A percentile compares a stretch with the other conserved stretches of the same genome.
phyloP scores from a whole-genome alignment of 2,113 vertebrate genomes.

The Tenebrosternarchus preto region DNA sequence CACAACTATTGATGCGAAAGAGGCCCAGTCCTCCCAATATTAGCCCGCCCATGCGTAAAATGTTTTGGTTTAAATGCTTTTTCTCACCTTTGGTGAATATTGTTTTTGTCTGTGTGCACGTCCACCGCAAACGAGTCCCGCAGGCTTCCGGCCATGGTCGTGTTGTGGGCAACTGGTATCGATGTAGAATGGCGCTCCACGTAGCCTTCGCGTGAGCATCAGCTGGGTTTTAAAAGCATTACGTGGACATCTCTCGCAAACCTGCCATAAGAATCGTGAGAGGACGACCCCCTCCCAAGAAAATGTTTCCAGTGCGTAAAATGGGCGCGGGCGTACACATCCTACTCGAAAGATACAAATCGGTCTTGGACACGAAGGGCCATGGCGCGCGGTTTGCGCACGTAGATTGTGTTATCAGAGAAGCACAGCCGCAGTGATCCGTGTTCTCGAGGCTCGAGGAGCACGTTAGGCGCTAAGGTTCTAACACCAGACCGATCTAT shows the following conservation, averaged over 20 bases:
- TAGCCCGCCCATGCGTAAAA: too few species aligned
- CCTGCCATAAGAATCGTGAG: background rate
- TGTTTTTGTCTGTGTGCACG: conserved; percentile 49
- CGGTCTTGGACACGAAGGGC: background rate
- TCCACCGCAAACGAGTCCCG: conserved; percentile 41
- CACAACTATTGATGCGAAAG: too few species aligned
- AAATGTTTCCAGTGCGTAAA: background rate
- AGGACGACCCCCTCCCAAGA: background rate
- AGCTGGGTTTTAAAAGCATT: conserved; percentile 14
- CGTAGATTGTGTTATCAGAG: conserved; percentile 74
- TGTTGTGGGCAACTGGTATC: background rate
- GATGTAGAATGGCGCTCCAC: background rate
- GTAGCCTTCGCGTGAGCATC: too few species aligned
- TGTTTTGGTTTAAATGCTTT: too few species aligned
- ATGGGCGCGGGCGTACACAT: conserved; percentile 26
- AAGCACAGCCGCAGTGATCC: background rate
- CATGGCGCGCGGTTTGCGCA: conserved; percentile 21
- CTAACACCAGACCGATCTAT: too few species aligned
- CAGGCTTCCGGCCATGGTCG: background rate
- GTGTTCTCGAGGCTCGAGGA: too few species aligned
- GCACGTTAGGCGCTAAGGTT: too few species aligned
- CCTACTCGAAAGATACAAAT: background rate
- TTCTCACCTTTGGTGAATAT: conserved; percentile 73
- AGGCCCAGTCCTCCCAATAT: too few species aligned
- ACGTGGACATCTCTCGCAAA: conserved; percentile 30